These are phyloP conservation scores for Cheirogaleus major DNA, from an alignment of 2,797 vertebrate genomes.

Conservation along the genomic window DNA sequence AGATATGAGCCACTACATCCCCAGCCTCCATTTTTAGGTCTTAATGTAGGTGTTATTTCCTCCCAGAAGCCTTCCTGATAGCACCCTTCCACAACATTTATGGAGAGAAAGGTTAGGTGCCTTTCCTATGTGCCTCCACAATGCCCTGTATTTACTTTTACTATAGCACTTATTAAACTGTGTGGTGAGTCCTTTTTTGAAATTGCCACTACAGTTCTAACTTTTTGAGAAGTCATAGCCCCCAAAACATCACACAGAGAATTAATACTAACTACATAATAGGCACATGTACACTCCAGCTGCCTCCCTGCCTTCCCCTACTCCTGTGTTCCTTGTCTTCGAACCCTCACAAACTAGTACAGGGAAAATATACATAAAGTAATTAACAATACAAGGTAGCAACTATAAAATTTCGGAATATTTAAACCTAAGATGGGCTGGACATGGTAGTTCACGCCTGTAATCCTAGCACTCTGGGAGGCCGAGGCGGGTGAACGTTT, in stretches of 20 bases:
- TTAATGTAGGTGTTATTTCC: constrained; percentile 20
- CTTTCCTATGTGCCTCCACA: not conserved
- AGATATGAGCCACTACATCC: not conserved
- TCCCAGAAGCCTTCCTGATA: constrained; percentile 1
- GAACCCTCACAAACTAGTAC: not conserved
- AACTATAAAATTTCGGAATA: constrained; percentile 28
- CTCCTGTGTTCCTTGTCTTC: not conserved
- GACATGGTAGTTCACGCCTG: too few species aligned
- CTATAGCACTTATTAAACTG: constrained; percentile 17
- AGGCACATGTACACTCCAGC: not conserved
- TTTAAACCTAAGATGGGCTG: constrained; percentile 14
- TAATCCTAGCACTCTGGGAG: too few species aligned
- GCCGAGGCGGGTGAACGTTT: too few species aligned
- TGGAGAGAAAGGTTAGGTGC: not conserved
- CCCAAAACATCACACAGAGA: not conserved
- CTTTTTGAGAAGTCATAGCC: not conserved
- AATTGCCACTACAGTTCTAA: not conserved
- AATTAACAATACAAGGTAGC: not conserved
- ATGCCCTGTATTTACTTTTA: not conserved
- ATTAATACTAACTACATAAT: not conserved
- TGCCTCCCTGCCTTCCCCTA: not conserved
- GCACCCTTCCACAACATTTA: not conserved
- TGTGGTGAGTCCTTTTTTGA: constrained; percentile 15
- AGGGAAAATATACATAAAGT: not conserved
- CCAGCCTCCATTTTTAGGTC: not conserved